Conservation (phyloP, 2,797 vertebrate species). For the Chrysocyon brachyurus region DNA sequence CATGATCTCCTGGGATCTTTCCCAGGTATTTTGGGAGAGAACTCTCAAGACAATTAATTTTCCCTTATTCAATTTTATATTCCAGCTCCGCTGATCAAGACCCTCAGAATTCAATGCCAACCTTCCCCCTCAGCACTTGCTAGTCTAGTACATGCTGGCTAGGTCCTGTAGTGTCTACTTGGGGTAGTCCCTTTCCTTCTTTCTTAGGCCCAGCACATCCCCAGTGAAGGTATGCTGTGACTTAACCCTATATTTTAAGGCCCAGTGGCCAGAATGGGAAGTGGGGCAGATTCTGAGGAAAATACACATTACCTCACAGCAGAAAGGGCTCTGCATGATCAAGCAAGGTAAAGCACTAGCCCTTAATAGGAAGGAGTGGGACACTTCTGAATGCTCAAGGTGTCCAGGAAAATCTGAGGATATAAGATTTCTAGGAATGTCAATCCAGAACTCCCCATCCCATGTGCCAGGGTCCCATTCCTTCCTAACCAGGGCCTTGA, state of each 20-base stretch:
- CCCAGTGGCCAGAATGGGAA: background rate
- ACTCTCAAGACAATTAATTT: slow-evolving; percentile 26
- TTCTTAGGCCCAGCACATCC: background rate
- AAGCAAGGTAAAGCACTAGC: background rate
- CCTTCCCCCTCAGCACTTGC: background rate
- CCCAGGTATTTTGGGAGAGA: background rate
- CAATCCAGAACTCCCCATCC: slow-evolving; percentile 29
- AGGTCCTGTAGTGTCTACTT: background rate
- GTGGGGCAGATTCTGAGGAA: background rate
- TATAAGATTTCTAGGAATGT: slow-evolving; percentile 5
- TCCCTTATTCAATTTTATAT: slow-evolving; percentile 14
- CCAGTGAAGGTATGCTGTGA: background rate
- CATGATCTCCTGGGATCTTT: background rate
- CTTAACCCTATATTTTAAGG: background rate
- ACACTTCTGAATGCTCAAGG: slow-evolving; percentile 1
- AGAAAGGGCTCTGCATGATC: slow-evolving; percentile 3
- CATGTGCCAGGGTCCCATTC: background rate
- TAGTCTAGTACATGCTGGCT: background rate
- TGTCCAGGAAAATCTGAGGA: slow-evolving; percentile 19
- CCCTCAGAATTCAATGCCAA: slow-evolving; percentile 37
- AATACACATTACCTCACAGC: background rate
- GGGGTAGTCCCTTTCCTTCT: slow-evolving; percentile 26
- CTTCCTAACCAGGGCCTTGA: slow-evolving; percentile 36
- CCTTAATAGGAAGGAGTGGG: background rate
- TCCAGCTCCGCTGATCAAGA: background rate